Evolutionary conservation across 2,888 invertebrate genomes (phyloP).

Genomic region (Lithophane socia): DNA sequence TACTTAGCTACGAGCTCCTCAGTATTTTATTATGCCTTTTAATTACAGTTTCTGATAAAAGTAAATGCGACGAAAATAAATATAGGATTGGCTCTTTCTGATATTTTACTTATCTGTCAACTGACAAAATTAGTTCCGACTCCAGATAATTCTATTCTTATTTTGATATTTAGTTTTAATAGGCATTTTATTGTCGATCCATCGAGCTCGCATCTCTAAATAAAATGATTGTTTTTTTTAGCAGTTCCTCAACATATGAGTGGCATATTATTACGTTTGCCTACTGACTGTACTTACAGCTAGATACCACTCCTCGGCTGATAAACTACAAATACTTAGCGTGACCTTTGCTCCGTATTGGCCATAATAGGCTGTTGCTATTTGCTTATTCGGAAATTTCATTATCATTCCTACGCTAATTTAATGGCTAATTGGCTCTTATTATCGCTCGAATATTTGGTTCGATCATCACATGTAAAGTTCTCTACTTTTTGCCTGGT

Average conservation of each 20-base stretch:
- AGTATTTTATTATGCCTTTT: neutral
- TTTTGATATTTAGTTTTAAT: neutral
- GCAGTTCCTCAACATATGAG: slow-evolving; percentile 41
- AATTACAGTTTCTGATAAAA: neutral
- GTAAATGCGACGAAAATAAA: neutral
- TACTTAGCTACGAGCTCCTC: too few species aligned
- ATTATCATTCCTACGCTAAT: slow-evolving; percentile 68
- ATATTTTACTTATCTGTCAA: neutral
- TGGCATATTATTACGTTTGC: slow-evolving; percentile 45
- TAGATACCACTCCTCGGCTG: slow-evolving; percentile 53
- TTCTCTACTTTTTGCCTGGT: slow-evolving; percentile 38
- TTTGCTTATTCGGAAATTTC: slow-evolving; percentile 67
- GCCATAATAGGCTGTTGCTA: slow-evolving; percentile 66
- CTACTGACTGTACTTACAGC: slow-evolving; percentile 41
- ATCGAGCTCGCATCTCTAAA: neutral
- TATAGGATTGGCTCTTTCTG: neutral
- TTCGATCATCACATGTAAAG: slow-evolving; percentile 60
- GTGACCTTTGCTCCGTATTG: slow-evolving; percentile 66
- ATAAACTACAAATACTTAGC: slow-evolving; percentile 64
- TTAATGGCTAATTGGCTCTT: slow-evolving; percentile 65
- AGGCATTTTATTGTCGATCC: neutral
- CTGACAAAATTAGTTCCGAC: neutral
- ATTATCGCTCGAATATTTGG: slow-evolving; percentile 65
- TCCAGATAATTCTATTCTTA: slow-evolving; percentile 7
- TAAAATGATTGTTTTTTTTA: slow-evolving; percentile 39